Evolutionary conservation across 2,888 invertebrate genomes (phyloP).

Genomic region (Eupithecia subumbrata): DNA sequence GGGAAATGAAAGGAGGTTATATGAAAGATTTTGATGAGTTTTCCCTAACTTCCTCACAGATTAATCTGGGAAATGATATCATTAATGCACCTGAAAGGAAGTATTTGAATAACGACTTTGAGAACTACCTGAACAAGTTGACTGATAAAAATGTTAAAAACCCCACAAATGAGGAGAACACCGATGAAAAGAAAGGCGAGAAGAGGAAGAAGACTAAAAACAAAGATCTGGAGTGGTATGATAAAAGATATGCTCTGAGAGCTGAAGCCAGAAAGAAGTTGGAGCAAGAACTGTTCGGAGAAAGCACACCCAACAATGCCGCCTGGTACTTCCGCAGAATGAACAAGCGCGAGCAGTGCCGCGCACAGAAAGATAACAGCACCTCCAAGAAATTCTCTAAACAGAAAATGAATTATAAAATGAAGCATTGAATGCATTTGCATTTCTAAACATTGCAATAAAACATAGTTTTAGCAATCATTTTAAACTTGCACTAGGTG

Average conservation of each 20-base stretch:
- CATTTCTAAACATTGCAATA: constrained; percentile 24
- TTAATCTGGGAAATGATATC: constrained; percentile 51
- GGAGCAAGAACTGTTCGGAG: constrained; percentile 69
- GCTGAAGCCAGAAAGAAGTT: constrained; percentile 70
- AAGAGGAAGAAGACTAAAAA: constrained; percentile 47
- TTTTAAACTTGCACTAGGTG: constrained; percentile 34
- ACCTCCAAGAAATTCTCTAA: constrained; percentile 66
- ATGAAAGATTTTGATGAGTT: constrained; percentile 73
- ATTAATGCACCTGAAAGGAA: constrained; percentile 55
- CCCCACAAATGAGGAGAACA: constrained; percentile 35
- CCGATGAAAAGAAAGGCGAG: constrained; percentile 44
- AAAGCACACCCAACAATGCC: constrained; percentile 64
- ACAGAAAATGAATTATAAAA: constrained; percentile 71
- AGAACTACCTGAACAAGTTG: constrained; percentile 53
- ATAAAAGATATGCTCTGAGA: constrained; percentile 66
- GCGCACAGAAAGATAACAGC: constrained; percentile 69
- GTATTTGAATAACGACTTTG: constrained; percentile 49
- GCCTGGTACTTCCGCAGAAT: constrained; percentile 80
- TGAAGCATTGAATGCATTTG: constrained; percentile 58
- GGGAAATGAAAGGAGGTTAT: constrained; percentile 77
- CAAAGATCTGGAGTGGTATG: constrained; percentile 66
- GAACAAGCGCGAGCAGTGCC: constrained; percentile 76
- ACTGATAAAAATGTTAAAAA: constrained; percentile 44
- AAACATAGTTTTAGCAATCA: constrained; percentile 34
- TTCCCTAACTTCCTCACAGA: constrained; percentile 59